Evolutionary conservation across 2,888 invertebrate species (phyloP), one percentile per base, ranked within the genome.

Genomic region (Lochmaea capreae): DNA sequence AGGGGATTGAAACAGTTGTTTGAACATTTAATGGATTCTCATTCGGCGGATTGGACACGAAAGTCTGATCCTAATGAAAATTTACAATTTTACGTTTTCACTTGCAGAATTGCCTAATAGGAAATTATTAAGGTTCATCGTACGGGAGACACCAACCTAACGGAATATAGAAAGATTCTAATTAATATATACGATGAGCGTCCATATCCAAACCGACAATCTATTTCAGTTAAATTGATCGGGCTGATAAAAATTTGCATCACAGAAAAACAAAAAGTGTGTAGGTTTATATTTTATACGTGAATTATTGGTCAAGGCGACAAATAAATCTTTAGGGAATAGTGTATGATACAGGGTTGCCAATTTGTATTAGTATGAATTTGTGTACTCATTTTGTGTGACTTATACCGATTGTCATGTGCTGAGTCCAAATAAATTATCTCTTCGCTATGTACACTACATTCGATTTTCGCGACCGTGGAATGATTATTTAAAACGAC

Each of bases 11-110:
- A 26, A 67, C 65, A 65, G 65, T 65, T 71, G 71, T 58, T 71
- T 57, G 65, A 46, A 39, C 65, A 43, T 22, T 12, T 71, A 71
- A 71, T 71, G 71, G 65, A 16, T 71, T 71, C 58, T 49, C 58
- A 58, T 71, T 71, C 65, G 62, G 26, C 43, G 58, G 70, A 18
- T 65, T 16, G 26, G 57, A 70, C 63, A 63, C 52, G 70, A 63
- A 69, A 58, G 71, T 63, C 18, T n/a, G 46, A 18, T 16, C 26
- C 58, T 78, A 76, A 78, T 76, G 76, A 75, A 76, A 76, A 78
- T 78, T 78, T 78, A 78, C 74, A 75, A 74, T 76, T 75, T 76
- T 61, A 70, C 76, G 75, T 78, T 78, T 78, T 78, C 75, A 67
- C 69, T 62, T 42, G 42, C 43, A 39, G 33, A 42, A 65, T 68